Base-by-base conservation (phyloP, 2,113 vertebrate genomes). In the Trochalopteron elliotii region DNA sequence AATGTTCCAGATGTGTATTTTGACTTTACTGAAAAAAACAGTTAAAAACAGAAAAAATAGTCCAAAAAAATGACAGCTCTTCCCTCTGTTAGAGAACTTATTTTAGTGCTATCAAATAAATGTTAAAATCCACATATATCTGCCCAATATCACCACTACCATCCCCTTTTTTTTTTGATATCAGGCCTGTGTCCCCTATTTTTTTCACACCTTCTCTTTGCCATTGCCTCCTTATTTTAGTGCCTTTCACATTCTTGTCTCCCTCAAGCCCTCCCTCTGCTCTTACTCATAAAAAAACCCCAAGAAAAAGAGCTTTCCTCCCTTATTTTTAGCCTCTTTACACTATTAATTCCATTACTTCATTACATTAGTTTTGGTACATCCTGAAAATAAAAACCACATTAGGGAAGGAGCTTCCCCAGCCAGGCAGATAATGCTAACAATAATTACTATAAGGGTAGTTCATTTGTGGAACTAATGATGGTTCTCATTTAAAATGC, bases 341-440 rank as follows among this genome's bases (percentile, higher is more conserved):
- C 52, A 35, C 85, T 86, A 83, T 77, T 91, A 90, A 85, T 83
- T 70, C 63, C 61, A 70, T 81, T 69, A 87, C 82, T 77, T 89
- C 67, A 72, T 68, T 77, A 28, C 16, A 55, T 50, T 35, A 37
- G 33, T 67, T 89, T 81, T 45, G 22, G 33, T 42, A 39, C 69
- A 56, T 53, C 67, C 64, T 90, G 83, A 68, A 96, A 93, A 94
- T 50, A 91, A 90, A 96, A 95, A 11, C 6, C 71, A 86, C 28
- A 30, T 86, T 85, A 65, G 0, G 8, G 47, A 74, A 91, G 75
- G 68, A 90, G 22, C 35, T 79, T 91, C 56, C 87, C 52, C 83
- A 89, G 53, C 47, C 84, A 78, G 12, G 2, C 53, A 87, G 45
- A 71, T 33, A 75, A 89, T 47, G 49, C 22, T n/a, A 79, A 47